Evolutionary conservation across 2,113 vertebrate genomes (phyloP).

Genomic region (Galeopterus variegatus): DNA sequence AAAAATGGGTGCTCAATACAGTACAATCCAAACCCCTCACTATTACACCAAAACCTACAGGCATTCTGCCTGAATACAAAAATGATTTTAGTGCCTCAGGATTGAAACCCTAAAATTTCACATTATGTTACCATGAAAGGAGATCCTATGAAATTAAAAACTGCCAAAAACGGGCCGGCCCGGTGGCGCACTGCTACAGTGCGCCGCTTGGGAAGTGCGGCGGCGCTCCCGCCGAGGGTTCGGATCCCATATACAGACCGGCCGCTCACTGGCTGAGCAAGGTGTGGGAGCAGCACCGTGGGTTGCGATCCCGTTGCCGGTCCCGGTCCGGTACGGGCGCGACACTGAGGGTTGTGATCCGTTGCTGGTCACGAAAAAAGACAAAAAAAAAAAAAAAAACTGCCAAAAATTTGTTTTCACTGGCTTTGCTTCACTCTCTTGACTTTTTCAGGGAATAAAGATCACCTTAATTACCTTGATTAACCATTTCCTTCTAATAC

Average conservation of each 20-base stretch:
- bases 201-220: too few species aligned
- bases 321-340: too few species aligned
- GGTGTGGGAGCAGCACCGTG: too few species aligned
- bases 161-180: constrained; percentile 28
- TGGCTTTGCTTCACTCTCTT: constrained; percentile 28
- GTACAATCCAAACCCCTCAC: constrained; percentile 62
- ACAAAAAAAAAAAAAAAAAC: too few species aligned
- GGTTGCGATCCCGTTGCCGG: too few species aligned
- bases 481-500: constrained; percentile 61
- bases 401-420: neutral
- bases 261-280: too few species aligned
- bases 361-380: too few species aligned
- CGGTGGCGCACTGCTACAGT: too few species aligned
- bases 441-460: constrained; percentile 36
- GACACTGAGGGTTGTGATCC: too few species aligned
- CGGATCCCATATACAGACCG: too few species aligned
- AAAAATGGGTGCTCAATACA: constrained; percentile 74
- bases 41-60: constrained; percentile 76
- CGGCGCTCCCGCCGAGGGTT: too few species aligned
- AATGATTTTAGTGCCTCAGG: neutral
- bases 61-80: constrained; percentile 63
- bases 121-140: constrained; percentile 19
- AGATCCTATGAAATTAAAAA: constrained; percentile 64
- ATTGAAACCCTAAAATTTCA: constrained; percentile 59
- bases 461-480: constrained; percentile 19